Conservation (phyloP, 2,888 invertebrate genomes). For the Pollenia griseotomentosa region DNA sequence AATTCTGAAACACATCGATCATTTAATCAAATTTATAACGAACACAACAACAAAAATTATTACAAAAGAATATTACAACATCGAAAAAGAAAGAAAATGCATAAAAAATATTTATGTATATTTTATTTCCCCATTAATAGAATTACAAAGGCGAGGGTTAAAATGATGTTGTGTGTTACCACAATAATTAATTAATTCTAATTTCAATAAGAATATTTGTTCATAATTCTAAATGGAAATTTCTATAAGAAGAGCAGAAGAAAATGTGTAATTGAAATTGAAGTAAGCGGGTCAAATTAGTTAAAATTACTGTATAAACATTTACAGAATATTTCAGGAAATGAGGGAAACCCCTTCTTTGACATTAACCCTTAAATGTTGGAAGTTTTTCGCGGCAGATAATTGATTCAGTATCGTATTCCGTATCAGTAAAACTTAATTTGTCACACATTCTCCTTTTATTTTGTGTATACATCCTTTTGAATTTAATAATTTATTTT, state of each 20-base stretch:
- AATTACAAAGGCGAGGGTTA: constrained; percentile 57
- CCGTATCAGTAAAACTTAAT: too few species aligned
- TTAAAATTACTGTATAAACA: constrained; percentile 82
- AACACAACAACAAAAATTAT: constrained; percentile 17
- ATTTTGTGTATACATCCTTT: too few species aligned
- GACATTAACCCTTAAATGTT: constrained; percentile 52
- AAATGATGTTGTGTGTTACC: constrained; percentile 76
- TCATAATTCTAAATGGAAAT: constrained; percentile 55
- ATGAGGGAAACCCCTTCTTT: constrained; percentile 77
- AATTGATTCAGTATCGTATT: too few species aligned
- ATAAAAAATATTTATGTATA: constrained; percentile 12
- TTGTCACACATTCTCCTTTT: too few species aligned
- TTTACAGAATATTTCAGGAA: constrained; percentile 51
- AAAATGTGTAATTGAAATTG: constrained; percentile 71
- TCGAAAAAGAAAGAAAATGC: constrained; percentile 1
- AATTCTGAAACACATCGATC: constrained; percentile 82
- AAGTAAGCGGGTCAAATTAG: constrained; percentile 83
- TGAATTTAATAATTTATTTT: too few species aligned
- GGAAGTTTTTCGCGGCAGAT: too few species aligned
- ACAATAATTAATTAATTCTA: constrained; percentile 76
- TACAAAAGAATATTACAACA: constrained; percentile 45
- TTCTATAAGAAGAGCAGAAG: constrained; percentile 66
- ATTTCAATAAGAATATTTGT: constrained; percentile 66
- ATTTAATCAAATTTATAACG: constrained; percentile 76
- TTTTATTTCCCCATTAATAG: constrained; percentile 21